Conservation (phyloP, 2,888 invertebrate genomes). For the Hyposoter dolosus region DNA sequence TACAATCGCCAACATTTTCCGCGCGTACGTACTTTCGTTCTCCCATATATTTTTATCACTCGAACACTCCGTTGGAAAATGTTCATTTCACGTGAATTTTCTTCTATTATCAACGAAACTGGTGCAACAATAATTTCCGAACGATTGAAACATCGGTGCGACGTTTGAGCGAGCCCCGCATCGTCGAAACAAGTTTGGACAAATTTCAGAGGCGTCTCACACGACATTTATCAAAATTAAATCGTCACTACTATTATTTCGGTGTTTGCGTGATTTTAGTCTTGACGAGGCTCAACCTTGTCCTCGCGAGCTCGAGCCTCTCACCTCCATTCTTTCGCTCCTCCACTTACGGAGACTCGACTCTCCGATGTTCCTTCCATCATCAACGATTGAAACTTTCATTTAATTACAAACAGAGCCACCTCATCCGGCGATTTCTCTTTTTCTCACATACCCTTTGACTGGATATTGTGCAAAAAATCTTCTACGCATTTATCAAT, state of each 20-base stretch:
- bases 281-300: conserved; percentile 1
- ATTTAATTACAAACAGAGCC: not conserved
- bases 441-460: not conserved
- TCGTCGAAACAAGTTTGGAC: not conserved
- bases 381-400: not conserved
- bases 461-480: not conserved
- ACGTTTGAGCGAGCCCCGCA: not conserved
- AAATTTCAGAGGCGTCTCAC: not conserved
- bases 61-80: not conserved
- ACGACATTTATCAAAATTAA: not conserved
- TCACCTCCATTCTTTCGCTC: conserved; percentile 9
- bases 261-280: not conserved
- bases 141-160: not conserved
- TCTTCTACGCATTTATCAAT: not conserved
- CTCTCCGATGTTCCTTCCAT: not conserved
- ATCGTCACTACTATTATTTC: not conserved
- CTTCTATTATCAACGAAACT: conserved; percentile 6
- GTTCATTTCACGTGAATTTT: conserved; percentile 11
- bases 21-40: conserved; percentile 54
- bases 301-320: conserved; percentile 19
- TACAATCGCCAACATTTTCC: conserved; percentile 38
- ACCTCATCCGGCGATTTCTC: not conserved
- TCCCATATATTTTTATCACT: not conserved
- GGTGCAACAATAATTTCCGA: not conserved
- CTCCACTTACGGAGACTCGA: not conserved